Conservation (phyloP, 64 coral and sea anemone genomes). For the Actinia equina region DNA sequence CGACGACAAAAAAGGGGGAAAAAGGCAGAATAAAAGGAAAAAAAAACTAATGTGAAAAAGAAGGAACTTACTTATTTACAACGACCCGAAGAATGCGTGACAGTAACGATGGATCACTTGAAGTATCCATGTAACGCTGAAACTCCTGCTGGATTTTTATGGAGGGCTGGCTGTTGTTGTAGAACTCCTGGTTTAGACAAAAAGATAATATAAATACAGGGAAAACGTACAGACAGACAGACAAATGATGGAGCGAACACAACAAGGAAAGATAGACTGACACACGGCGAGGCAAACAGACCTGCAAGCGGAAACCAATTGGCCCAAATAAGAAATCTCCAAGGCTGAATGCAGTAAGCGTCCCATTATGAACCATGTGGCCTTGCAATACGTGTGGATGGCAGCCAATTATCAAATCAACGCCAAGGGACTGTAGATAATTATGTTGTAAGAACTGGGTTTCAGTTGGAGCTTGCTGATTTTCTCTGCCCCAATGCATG, state of each 20-base stretch:
- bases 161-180: not conserved
- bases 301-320: not conserved
- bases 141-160: not conserved
- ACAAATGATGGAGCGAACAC: too few species aligned
- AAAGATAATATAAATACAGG: not conserved
- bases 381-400: slow-evolving; percentile 46
- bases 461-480: not conserved
- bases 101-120: not conserved
- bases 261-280: not conserved
- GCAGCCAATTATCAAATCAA: slow-evolving; percentile 38
- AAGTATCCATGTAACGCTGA: not conserved
- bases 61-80: not conserved
- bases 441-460: not conserved
- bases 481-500: slow-evolving; percentile 29
- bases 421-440: slow-evolving; percentile 34
- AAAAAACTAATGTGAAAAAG: not conserved
- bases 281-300: not conserved
- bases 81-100: not conserved
- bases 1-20: too few species aligned
- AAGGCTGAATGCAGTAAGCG: slow-evolving; percentile 40
- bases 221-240: not conserved
- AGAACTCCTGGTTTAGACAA: not conserved
- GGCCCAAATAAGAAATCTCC: slow-evolving; percentile 51
- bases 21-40: too few species aligned
- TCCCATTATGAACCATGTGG: not conserved